Conservation (phyloP, 2,113 vertebrate genomes). For the Gymnorhina tibicen region DNA sequence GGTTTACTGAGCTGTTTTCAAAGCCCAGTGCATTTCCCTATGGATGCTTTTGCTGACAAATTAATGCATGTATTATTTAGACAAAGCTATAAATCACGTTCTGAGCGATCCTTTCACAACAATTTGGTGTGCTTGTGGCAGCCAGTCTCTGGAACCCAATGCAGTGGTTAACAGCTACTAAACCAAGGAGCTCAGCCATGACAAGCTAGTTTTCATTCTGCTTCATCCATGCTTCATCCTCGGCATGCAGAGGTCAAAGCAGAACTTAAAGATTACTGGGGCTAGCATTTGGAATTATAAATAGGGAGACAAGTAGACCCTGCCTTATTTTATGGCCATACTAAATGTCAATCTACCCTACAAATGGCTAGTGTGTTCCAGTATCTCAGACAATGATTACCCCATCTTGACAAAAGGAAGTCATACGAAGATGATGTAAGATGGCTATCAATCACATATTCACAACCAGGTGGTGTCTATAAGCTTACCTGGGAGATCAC, state of each 20-base stretch:
- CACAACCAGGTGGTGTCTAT: neutral
- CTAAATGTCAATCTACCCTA: neutral
- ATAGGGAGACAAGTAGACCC: neutral
- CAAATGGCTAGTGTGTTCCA: neutral
- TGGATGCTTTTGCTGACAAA: neutral
- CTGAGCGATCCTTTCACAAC: neutral
- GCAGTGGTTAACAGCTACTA: neutral
- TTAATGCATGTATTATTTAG: neutral
- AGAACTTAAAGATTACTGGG: neutral
- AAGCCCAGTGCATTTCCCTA: neutral
- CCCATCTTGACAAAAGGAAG: neutral
- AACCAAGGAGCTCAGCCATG: neutral
- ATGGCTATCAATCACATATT: neutral
- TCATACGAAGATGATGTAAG: neutral
- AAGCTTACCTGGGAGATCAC: neutral
- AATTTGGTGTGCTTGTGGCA: accelerated
- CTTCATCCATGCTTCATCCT: neutral
- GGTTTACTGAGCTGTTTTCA: neutral
- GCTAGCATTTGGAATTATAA: neutral
- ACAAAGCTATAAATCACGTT: neutral
- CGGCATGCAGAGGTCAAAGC: neutral
- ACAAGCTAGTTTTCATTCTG: neutral
- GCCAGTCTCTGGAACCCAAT: neutral
- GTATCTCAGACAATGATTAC: neutral
- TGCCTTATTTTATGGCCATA: neutral